phyloP scores from a whole-genome alignment of 2,797 vertebrate species.

The Bradypodion ventrale region DNA sequence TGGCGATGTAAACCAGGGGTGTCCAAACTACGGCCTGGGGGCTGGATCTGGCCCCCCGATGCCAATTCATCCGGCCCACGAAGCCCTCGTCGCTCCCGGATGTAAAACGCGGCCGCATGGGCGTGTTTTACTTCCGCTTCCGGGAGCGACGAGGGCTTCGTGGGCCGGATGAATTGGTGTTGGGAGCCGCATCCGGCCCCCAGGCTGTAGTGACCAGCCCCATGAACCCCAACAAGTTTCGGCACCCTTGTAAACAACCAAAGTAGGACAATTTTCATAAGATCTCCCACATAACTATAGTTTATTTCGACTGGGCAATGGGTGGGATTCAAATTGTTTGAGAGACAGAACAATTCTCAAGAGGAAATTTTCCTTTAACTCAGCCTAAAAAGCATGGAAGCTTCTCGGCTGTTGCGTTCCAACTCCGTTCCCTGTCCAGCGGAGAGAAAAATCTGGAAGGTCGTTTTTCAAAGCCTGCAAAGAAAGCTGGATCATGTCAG shows the following conservation, averaged over 20 bases:
- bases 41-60: no score
- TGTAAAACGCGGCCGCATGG: no score
- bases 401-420: background rate
- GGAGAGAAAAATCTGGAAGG: background rate
- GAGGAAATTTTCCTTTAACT: background rate
- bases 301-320: background rate
- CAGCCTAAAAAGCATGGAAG: background rate
- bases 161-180: no score
- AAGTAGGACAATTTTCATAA: background rate
- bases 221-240: no score
- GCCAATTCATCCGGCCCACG: no score
- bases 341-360: conserved; percentile 10
- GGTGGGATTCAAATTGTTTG: conserved; percentile 5
- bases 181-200: no score
- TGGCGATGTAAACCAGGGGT: no score
- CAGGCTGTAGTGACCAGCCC: no score
- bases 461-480: background rate
- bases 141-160: no score
- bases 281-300: background rate
- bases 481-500: background rate
- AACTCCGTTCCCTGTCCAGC: background rate
- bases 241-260: background rate
- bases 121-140: no score
- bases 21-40: no score
- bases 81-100: no score